Base-by-base conservation (phyloP, 2,888 invertebrate species). In the Sminthurinus aureus region DNA sequence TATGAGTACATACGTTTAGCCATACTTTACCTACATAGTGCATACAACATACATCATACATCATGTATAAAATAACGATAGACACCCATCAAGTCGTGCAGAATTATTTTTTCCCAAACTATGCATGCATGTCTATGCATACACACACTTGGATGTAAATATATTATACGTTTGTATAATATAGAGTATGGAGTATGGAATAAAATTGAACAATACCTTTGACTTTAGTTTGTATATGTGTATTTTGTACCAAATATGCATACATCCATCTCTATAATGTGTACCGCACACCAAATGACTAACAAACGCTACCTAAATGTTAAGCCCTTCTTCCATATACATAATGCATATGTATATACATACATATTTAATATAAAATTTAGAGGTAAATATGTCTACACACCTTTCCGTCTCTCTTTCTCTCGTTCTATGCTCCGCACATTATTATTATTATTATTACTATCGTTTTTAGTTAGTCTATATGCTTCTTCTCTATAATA, bases 31-130 rank as follows among this genome's bases (percentile, higher is more conserved):
- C 3, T 38, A 38, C 38, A 38, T 38, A 38, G 3, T 4, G 1
- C 38, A 38, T 38, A 38, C 38, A 38, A 4, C 38, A 38, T 38
- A 38, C 38, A 38, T 38, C 38, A 38, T 38, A 38, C 38, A 38
- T 38, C 38, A 38, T 38, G 38, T 38, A 38, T 38, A 38, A 38
- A 38, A 38, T 38, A 38, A 38, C 38, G 79, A 52, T 67, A 80
- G 71, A 71, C 52, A 52, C 80, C 80, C 71, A 71, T 80, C 38
- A 80, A 80, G 80, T 80, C 80, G 80, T 80, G 80, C 80, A 80
- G 71, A 71, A 71, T 80, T n/a, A 80, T 80, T 80, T 80, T 80
- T 73, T 22, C 24, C n/a, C 20, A 20, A 24, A 71, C 51, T 26
- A 51, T n/a, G 51, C 50, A 51, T 51, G 50, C 51, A 75, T 51